A percentile compares a stretch with the other conserved stretches of the same genome.
Conservation (phyloP, 2,797 vertebrate genomes). For the Acanthurus lineatus region DNA sequence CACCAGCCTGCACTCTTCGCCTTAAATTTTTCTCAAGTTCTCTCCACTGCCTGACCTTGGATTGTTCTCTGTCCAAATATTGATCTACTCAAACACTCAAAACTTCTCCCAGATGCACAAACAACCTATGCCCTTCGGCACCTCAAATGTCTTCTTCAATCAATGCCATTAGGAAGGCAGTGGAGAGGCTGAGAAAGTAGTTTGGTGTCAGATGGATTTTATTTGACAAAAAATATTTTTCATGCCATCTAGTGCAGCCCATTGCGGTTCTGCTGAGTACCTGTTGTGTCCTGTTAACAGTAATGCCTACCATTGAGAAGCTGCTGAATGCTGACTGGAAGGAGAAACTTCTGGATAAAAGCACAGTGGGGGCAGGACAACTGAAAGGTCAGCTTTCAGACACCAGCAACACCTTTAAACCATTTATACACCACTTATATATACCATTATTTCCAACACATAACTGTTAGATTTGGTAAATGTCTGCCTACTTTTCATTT, state of each 20-base stretch:
- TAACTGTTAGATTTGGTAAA: not conserved
- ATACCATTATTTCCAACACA: not conserved
- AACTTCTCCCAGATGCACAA: constrained; percentile 70
- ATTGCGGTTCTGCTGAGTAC: constrained; percentile 54
- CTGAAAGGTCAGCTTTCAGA: constrained; percentile 89
- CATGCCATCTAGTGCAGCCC: constrained; percentile 26
- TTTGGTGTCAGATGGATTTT: constrained; percentile 63
- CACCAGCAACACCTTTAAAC: constrained; percentile 17
- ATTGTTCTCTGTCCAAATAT: constrained; percentile 77
- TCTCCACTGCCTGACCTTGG: constrained; percentile 70
- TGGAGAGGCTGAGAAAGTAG: constrained; percentile 56
- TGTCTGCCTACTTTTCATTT: not conserved
- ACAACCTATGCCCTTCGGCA: constrained; percentile 69
- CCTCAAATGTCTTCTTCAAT: constrained; percentile 66
- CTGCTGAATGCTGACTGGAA: constrained; percentile 94
- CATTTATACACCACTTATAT: constrained; percentile 2
- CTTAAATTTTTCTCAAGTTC: constrained; percentile 57
- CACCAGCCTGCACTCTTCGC: constrained; percentile 51
- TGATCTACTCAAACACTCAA: constrained; percentile 79
- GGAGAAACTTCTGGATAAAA: constrained; percentile 91
- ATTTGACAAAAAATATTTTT: constrained; percentile 61
- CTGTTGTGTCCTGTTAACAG: constrained; percentile 82
- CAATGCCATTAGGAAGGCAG: constrained; percentile 67
- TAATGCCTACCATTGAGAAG: constrained; percentile 96
- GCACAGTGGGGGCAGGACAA: constrained; percentile 84